Evolutionary conservation across 2,113 vertebrate genomes (phyloP).

Genomic region (Diphyllodes magnificus): DNA sequence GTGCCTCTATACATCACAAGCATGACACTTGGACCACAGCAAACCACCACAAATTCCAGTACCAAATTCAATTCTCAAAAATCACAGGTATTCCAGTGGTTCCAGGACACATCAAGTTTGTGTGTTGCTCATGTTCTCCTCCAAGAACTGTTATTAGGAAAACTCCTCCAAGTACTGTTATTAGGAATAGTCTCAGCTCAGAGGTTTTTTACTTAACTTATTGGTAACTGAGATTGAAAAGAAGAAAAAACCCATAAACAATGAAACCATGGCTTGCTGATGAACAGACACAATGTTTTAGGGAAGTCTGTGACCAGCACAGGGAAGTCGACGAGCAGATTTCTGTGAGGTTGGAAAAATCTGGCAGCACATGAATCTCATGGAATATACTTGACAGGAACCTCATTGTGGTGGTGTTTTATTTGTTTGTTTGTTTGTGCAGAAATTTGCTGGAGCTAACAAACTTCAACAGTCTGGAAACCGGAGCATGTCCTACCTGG

Average conservation of each 20-base stretch:
- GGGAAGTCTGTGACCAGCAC: neutral
- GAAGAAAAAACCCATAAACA: neutral
- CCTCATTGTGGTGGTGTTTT: neutral
- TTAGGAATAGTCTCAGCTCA: neutral
- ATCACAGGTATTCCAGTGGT: neutral
- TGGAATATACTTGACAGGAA: neutral
- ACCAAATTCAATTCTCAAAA: neutral
- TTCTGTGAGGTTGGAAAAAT: neutral
- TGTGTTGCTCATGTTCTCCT: fast-evolving
- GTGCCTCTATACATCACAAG: fast-evolving
- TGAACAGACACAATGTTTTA: neutral
- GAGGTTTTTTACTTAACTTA: neutral
- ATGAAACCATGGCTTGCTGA: neutral
- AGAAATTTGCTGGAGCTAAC: constrained; percentile 78
- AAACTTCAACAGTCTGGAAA: constrained; percentile 77
- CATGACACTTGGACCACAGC: neutral
- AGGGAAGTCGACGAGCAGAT: neutral
- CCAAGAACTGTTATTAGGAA: neutral
- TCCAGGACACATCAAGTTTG: neutral
- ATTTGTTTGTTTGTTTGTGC: neutral
- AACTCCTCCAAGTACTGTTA: neutral
- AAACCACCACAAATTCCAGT: neutral
- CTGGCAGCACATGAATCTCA: neutral
- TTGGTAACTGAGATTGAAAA: neutral
- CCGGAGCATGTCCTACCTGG: constrained; percentile 87